Evolutionary conservation across 2,113 vertebrate genomes (phyloP).

Genomic region (Engraulis encrasicolus): DNA sequence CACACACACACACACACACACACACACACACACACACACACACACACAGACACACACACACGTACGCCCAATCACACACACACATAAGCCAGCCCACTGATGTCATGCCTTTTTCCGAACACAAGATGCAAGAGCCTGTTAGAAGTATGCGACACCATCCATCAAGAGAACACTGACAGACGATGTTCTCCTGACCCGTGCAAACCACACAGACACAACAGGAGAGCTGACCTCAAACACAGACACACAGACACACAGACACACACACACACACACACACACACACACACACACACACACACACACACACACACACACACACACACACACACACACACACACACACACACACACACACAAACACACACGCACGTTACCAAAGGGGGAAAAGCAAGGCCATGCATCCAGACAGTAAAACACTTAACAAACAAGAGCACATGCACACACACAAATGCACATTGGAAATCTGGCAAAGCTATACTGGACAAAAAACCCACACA

Average conservation of each 20-base stretch:
- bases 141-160: background rate
- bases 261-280: too few species aligned
- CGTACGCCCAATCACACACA: background rate
- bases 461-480: background rate
- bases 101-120: too few species aligned
- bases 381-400: too few species aligned
- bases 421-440: background rate
- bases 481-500: background rate
- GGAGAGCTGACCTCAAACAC: background rate
- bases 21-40: conserved; percentile 8
- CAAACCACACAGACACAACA: background rate
- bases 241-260: too few species aligned
- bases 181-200: background rate
- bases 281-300: too few species aligned
- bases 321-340: background rate
- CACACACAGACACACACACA: conserved; percentile 12
- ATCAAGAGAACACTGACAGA: too few species aligned
- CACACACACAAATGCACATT: background rate
- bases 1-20: conserved; percentile 13
- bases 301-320: background rate
- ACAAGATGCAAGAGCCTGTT: background rate
- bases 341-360: conserved; percentile 38
- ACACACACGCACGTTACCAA: background rate
- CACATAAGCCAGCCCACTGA: too few species aligned
- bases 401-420: background rate